Percentiles rank a stretch among this genome's conserved stretches.
Conservation (phyloP, 2,113 vertebrate genomes). For the Eptesicus fuscus region DNA sequence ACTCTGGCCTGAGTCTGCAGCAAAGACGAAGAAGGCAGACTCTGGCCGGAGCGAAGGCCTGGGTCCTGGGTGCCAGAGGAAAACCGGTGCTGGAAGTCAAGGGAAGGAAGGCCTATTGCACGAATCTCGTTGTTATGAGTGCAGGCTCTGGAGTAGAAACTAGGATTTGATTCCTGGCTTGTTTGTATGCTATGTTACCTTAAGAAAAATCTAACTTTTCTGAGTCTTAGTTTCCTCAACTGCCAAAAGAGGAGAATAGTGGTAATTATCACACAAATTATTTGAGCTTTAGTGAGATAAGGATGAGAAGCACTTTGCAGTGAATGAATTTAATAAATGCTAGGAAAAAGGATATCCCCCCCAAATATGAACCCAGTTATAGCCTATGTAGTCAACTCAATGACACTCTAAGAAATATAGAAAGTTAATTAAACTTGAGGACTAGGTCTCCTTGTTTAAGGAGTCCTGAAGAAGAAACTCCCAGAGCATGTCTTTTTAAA, state of each 20-base stretch:
- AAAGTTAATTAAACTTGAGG: background rate
- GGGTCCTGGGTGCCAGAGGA: too few relatives aligned
- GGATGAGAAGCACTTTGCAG: background rate
- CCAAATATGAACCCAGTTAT: too few relatives aligned
- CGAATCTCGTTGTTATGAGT: background rate
- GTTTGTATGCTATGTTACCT: background rate
- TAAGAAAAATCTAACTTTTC: background rate
- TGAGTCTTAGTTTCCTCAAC: background rate
- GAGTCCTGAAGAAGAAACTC: background rate
- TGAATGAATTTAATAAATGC: background rate
- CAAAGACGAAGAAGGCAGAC: too few relatives aligned
- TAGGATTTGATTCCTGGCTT: background rate
- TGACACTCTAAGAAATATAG: background rate
- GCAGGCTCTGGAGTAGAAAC: too few relatives aligned
- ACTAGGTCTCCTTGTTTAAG: background rate
- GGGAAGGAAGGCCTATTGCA: too few relatives aligned
- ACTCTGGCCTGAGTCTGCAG: too few relatives aligned
- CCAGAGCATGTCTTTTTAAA: background rate
- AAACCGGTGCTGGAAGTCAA: too few relatives aligned
- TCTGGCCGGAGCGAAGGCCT: too few relatives aligned
- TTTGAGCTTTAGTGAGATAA: background rate
- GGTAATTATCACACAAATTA: background rate
- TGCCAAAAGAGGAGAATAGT: background rate
- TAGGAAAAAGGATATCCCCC: rapidly evolving
- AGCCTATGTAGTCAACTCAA: background rate